Evolutionary conservation across 2,113 vertebrate species (phyloP), one percentile per base, ranked within the genome.

Genomic region (Lutjanus erythropterus): DNA sequence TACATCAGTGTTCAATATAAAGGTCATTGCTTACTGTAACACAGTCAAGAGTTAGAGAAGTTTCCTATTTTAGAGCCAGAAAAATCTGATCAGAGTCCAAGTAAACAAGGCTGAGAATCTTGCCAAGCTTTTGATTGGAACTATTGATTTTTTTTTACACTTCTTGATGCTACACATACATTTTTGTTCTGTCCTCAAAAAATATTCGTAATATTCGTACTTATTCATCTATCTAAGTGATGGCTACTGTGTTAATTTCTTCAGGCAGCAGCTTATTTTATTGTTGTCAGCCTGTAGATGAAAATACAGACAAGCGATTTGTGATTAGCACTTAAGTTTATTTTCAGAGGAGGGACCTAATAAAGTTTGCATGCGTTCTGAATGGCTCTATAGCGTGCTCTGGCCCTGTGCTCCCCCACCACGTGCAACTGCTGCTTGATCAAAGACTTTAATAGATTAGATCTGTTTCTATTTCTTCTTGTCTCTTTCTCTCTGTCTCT

Each of bases 361-460:
- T 89, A 83, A 92, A 75, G 83, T 73, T 78, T 58, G 80, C 83
- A 75, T 86, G 67, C 77, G 71, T 76, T 91, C 42, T 83, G 68
- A 89, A 91, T 85, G 41, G 75, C 59, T 71, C 23, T 53, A 81
- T 91, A 60, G 84, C 86, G 35, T 92, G 88, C 81, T 60, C 59
- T 44, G 78, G 78, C 68, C 42, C 55, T 75, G 58, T 80, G 44
- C 19, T 65, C 79, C 67, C 75, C 83, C 60, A 83, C 61, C 81
- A 83, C 69, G 58, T 81, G 72, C 72, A 83, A 87, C 76, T 75
- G 74, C 82, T 76, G 61, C 79, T 80, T 89, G 89, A 94, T 93
- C 91, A 93, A 92, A 93, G 85, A 42, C 66, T 89, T 50, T 84
- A 89, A 91, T 74, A 79, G 87, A 92, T 93, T 74, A 77, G 81